Evolutionary conservation across 2,888 invertebrate genomes (phyloP).

Genomic region (Ferrisia virgata): DNA sequence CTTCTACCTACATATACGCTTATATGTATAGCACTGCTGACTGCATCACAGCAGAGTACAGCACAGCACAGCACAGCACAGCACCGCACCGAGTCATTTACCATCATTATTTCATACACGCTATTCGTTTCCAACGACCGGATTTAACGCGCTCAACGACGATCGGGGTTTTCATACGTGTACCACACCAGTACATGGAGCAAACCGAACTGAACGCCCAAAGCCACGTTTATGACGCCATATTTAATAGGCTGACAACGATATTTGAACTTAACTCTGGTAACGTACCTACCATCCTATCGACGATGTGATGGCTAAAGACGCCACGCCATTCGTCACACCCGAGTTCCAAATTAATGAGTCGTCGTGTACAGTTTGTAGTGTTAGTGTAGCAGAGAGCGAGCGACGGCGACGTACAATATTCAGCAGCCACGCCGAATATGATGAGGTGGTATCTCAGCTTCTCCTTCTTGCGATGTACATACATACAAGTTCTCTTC

Average conservation of each 20-base stretch:
- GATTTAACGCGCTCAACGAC: neutral
- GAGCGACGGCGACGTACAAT: neutral
- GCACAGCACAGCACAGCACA: neutral
- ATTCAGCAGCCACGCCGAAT: neutral
- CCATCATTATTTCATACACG: slow-evolving; percentile 12
- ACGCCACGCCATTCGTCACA: slow-evolving; percentile 46
- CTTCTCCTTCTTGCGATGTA: neutral
- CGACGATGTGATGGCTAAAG: slow-evolving; percentile 27
- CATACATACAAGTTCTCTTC: neutral
- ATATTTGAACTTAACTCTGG: slow-evolving; percentile 38
- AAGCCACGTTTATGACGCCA: slow-evolving; percentile 41
- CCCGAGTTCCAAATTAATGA: slow-evolving; percentile 44
- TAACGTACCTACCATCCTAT: slow-evolving; percentile 27
- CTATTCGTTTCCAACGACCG: slow-evolving; percentile 20
- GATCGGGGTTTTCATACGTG: neutral
- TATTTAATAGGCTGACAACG: slow-evolving; percentile 41
- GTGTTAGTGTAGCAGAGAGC: neutral
- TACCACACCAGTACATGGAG: neutral
- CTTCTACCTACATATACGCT: too few relatives aligned
- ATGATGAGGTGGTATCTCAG: neutral
- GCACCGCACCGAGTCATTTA: slow-evolving; percentile 5
- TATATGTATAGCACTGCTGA: too few relatives aligned
- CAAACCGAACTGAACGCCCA: neutral
- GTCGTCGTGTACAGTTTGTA: neutral
- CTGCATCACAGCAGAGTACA: too few relatives aligned